phyloP scores from a whole-genome alignment of 1,140 invertebrate genomes.

The Caenorhabditis brenneri region DNA sequence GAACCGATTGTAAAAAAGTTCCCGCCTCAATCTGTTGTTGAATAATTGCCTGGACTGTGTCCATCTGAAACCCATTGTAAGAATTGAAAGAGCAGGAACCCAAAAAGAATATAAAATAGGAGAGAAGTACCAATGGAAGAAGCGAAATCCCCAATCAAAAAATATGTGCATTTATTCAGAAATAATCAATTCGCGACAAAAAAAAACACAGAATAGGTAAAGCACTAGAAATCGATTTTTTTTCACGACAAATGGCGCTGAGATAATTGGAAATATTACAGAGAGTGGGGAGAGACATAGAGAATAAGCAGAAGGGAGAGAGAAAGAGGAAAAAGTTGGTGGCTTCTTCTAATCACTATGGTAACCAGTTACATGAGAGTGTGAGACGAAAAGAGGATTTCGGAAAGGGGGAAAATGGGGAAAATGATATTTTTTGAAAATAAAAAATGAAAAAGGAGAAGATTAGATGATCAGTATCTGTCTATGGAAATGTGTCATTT shows the following conservation, averaged over 20 bases:
- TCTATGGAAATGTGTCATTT: not conserved
- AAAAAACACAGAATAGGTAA: too few relatives aligned
- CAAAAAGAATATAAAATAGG: not conserved
- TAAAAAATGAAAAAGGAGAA: too few relatives aligned
- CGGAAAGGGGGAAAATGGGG: too few relatives aligned
- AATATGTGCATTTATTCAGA: not conserved
- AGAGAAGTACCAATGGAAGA: not conserved
- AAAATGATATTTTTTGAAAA: too few relatives aligned
- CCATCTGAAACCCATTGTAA: not conserved
- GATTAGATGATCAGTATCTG: too few relatives aligned
- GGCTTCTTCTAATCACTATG: not conserved
- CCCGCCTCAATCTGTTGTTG: conserved; percentile 30
- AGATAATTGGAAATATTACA: too few relatives aligned
- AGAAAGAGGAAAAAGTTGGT: too few relatives aligned
- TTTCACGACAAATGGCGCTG: too few relatives aligned
- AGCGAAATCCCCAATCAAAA: not conserved
- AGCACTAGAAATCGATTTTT: too few relatives aligned
- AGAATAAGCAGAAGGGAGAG: not conserved
- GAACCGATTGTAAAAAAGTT: conserved; percentile 21
- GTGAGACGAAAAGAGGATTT: too few relatives aligned
- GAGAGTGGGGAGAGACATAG: too few relatives aligned
- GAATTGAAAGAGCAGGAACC: not conserved
- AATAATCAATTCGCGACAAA: too few relatives aligned
- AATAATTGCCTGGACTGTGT: conserved; percentile 23
- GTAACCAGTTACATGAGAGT: not conserved